These are phyloP conservation scores for Porites divaricata DNA, from an alignment of 92 coral and sea anemone genomes.

Conservation along the genomic window DNA sequence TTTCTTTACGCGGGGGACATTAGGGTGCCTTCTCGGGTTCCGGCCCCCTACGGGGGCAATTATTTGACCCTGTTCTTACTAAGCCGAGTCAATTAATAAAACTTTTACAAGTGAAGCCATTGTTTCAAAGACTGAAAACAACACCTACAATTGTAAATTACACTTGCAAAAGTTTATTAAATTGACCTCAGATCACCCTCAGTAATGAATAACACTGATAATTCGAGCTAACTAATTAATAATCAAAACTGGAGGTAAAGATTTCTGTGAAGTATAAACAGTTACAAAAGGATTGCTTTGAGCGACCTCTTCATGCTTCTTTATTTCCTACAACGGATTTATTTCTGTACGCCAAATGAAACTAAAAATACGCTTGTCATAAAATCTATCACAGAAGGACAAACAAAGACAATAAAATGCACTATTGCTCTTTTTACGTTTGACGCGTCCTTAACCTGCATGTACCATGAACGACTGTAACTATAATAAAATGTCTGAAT, in stretches of 20 bases:
- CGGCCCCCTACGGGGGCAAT: no score
- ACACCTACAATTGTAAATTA: no score
- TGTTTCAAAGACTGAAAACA: no score
- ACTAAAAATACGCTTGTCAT: background rate
- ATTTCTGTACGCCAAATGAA: background rate
- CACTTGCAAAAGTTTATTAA: no score
- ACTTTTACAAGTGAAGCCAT: no score
- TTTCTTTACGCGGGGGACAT: no score
- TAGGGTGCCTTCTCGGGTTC: no score
- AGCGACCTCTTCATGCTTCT: conserved; percentile 3
- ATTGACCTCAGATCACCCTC: no score
- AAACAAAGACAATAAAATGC: background rate
- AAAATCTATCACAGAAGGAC: background rate
- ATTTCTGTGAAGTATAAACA: background rate
- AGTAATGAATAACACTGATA: no score
- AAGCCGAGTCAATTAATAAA: background rate
- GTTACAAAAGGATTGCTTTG: background rate
- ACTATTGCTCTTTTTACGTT: background rate
- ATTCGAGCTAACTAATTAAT: background rate
- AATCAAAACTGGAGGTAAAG: background rate
- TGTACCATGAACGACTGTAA: background rate
- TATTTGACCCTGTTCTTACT: no score
- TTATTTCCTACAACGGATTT: conserved; percentile 19
- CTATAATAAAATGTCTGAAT: conserved; percentile 9
- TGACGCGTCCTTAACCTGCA: background rate